Base-by-base conservation (phyloP, 1,140 invertebrate genomes). In the Lepidurus packardi region DNA sequence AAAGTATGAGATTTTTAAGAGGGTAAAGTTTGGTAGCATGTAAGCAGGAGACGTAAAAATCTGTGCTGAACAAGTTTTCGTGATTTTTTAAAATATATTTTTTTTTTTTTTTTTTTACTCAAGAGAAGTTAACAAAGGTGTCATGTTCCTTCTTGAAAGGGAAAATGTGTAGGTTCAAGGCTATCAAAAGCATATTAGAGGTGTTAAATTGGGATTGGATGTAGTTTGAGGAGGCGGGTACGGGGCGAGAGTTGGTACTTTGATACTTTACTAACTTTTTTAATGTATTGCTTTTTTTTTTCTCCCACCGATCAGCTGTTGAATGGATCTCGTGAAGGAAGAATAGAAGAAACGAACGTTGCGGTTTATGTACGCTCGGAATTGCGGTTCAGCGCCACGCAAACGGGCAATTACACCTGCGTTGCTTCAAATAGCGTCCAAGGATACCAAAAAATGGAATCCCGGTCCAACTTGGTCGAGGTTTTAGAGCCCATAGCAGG, bases 331-430 rank as follows among this genome's bases (percentile, higher is more conserved):
- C 53, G 53, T 13, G 53, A 65, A 65, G 53, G 53, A 1, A 13
- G 53, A 65, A 65, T 65, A 65, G 21, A 65, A 16, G 53, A 65
- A 21, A 65, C 16, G 0, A 65, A 21, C 53, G 13, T 65, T 65
- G 16, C n/a, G 53, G 53, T 65, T 65, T 65, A 65, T 65, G 53
- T 65, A 16, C 53, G 53, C 53, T 65, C 53, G 53, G 53, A 65
- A 65, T 16, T 65, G 13, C 53, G 53, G 8, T 65, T 92, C 21
- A 88, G 88, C 77, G 91, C 90, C 65, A 86, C 88, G 75, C 93
- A 95, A 83, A 88, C 88, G 82, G 92, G 92, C 78, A 90, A 91
- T 84, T 93, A 92, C 82, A 90, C 89, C 43, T 93, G 92, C 83
- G 21, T 65, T 65, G 53, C 53, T 65, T 65, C 53, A 13, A 65